Conservation (phyloP, 2,113 vertebrate genomes). For the Pedionomus torquatus region DNA sequence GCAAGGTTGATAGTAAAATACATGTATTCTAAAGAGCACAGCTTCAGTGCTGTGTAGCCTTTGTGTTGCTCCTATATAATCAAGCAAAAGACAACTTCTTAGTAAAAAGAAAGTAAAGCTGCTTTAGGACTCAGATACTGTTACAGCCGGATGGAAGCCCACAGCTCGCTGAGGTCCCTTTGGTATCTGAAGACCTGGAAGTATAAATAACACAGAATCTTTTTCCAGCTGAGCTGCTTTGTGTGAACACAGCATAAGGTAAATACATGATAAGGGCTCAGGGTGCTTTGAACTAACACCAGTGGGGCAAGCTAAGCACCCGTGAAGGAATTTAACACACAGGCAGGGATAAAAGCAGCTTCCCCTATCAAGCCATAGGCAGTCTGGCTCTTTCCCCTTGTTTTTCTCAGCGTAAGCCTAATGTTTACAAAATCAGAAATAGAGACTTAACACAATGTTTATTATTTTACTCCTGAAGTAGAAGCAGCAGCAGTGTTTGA, state of each 20-base stretch:
- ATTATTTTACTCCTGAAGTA: neutral
- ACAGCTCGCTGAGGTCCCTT: neutral
- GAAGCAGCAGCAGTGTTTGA: neutral
- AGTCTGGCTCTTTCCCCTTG: neutral
- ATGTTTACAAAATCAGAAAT: neutral
- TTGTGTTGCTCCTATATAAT: neutral
- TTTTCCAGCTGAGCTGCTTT: neutral
- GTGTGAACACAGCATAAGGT: neutral
- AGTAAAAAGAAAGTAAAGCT: neutral
- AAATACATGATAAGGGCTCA: rapidly evolving
- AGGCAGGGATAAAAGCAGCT: neutral
- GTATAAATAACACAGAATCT: neutral
- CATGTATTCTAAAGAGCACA: neutral
- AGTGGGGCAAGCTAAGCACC: neutral
- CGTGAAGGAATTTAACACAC: rapidly evolving
- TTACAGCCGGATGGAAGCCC: neutral
- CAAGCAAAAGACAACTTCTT: neutral
- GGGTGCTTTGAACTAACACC: neutral
- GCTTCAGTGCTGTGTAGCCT: neutral
- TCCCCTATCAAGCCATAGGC: neutral
- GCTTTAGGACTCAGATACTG: neutral
- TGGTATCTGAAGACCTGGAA: neutral
- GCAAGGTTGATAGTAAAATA: neutral
- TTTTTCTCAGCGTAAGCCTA: neutral
- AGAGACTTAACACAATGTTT: neutral